Evolutionary conservation across 2,113 vertebrate species (phyloP).

Genomic region (Chaetops frenatus): DNA sequence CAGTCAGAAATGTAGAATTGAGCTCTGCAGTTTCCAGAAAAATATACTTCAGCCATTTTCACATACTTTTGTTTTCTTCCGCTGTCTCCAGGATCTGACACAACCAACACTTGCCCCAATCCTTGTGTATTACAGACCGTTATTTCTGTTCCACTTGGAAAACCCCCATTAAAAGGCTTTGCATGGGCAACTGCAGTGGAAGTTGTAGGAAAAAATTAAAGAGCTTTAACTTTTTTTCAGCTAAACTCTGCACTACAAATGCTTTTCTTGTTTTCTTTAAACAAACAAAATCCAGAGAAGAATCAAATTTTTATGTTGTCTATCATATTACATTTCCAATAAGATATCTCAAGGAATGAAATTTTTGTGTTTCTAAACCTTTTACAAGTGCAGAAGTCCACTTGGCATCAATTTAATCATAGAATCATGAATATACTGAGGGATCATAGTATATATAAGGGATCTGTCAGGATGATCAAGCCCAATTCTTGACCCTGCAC

Average conservation of each 20-base stretch:
- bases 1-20: not conserved
- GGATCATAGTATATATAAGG: not conserved
- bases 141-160: not conserved
- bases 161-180: not conserved
- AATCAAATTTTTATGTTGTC: not conserved
- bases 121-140: not conserved
- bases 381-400: not conserved
- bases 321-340: not conserved
- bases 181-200: not conserved
- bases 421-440: not conserved
- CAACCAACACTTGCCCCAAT: not conserved
- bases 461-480: not conserved
- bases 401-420: not conserved
- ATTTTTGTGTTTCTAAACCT: not conserved
- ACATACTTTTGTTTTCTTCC: not conserved
- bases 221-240: not conserved
- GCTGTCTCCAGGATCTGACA: not conserved
- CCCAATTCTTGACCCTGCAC: not conserved
- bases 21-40: not conserved
- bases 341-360: not conserved
- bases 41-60: not conserved
- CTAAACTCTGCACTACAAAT: not conserved
- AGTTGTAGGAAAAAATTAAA: not conserved
- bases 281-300: not conserved
- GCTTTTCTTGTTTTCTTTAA: not conserved